Base-by-base conservation (phyloP, 2,888 invertebrate species). In the Stomorhina lunata region DNA sequence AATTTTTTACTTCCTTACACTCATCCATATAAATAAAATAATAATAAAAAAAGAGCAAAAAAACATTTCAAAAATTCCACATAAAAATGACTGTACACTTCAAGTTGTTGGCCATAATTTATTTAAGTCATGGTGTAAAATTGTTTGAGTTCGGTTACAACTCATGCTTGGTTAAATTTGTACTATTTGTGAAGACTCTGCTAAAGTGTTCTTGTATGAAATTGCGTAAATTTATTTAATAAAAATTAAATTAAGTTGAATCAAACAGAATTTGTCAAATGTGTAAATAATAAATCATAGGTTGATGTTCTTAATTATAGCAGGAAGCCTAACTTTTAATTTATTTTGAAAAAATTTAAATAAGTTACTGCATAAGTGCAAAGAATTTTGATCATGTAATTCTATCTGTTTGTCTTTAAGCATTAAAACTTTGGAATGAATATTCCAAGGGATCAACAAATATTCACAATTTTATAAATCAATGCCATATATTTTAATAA, bases 101-200 rank as follows among this genome's bases (percentile, higher is more conserved):
- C 40, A 69, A 75, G 66, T 75, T 69, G 71, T 71, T 69, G 79
- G 76, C 55, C 75, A 80, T 80, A 66, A 78, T 72, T 83, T 83
- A 77, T 84, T 80, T 83, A 73, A 81, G 83, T 66, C 80, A 57
- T 79, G 65, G 50, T 61, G 61, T 55, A 53, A 81, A 77, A 34
- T 66, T 73, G n/a, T 43, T n/a, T 65, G 20, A 75, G 43, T 40
- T 66, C 22, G 73, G 72, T 75, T 53, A 27, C 5, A 57, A 45
- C 73, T 69, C 73, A 82, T 77, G 73, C 27, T 57, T 61, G 63
- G 75, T 40, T 72, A 61, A 45, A 63, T 43, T 48, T 45, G 37
- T 20, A 27, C 27, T 57, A 32, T 48, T 61, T 55, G n/a, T 57
- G 50, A 29, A 22, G 61, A 69, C 29, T 53, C n/a, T 1, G 34